phyloP scores from a whole-genome alignment of 2,797 vertebrate species.

The Bovichtus variegatus region DNA sequence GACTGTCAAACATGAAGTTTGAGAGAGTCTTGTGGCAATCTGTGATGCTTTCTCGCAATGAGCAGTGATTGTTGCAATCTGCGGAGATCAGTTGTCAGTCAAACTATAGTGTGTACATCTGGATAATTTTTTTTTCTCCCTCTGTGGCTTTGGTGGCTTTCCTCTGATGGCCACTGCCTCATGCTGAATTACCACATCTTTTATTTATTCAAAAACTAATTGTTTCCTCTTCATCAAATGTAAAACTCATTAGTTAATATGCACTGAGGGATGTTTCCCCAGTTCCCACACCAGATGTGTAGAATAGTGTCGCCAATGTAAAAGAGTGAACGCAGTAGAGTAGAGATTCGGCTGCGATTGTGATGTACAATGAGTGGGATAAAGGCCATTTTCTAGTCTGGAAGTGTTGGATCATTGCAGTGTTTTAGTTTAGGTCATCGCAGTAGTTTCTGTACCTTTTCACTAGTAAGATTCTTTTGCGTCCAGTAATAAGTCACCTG shows the following conservation, averaged over 20 bases:
- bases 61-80: conserved; percentile 8
- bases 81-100: conserved; percentile 25
- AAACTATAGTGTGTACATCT: conserved; percentile 8
- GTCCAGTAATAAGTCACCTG: conserved; percentile 37
- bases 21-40: conserved; percentile 11
- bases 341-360: conserved; percentile 1
- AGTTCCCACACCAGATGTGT: conserved; percentile 15
- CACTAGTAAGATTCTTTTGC: conserved; percentile 37
- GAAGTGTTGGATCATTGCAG: neutral
- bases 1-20: conserved; percentile 14
- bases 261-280: neutral
- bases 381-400: neutral
- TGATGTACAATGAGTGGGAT: neutral
- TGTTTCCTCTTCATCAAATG: conserved; percentile 13
- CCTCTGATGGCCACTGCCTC: neutral
- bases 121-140: conserved; percentile 2
- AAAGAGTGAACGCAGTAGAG: neutral
- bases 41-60: conserved; percentile 6
- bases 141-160: conserved; percentile 1
- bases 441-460: conserved; percentile 10
- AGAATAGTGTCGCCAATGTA: neutral
- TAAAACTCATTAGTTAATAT: conserved; percentile 13
- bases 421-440: conserved; percentile 10
- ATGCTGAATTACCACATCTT: conserved; percentile 5
- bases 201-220: conserved; percentile 12